A percentile compares a stretch with the other conserved stretches of the same genome.
Conservation (phyloP, 2,888 invertebrate genomes). For the Polydrusus tereticollis region DNA sequence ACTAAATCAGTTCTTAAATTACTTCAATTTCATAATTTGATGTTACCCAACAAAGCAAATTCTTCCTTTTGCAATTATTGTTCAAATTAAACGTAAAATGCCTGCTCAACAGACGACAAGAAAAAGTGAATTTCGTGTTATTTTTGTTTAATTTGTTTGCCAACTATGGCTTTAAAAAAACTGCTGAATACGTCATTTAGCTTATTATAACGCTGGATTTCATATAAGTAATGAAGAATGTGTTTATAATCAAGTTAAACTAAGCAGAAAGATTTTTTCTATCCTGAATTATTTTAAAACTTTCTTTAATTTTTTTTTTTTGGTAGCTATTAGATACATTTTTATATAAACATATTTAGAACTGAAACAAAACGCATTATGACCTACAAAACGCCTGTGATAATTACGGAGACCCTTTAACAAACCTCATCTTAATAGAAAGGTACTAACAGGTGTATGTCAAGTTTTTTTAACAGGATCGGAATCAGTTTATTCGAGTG, state of each 20-base stretch:
- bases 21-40: background rate
- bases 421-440: no score
- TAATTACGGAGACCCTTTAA: no score
- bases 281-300: background rate
- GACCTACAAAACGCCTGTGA: no score
- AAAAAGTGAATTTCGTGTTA: background rate
- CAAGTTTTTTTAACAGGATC: no score
- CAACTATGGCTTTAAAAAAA: background rate
- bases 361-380: no score
- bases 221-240: background rate
- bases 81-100: constrained; percentile 2
- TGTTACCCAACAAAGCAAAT: background rate
- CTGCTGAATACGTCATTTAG: constrained; percentile 3
- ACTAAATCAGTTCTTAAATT: background rate
- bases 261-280: background rate
- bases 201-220: background rate
- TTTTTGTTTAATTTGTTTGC: background rate
- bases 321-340: no score
- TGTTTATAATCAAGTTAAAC: background rate
- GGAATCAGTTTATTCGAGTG: no score
- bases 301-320: background rate
- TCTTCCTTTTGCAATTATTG: background rate
- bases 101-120: background rate
- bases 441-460: no score
- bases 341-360: no score